Evolutionary conservation across 2,113 vertebrate species (phyloP).

Genomic region (Butastur rufipennis): DNA sequence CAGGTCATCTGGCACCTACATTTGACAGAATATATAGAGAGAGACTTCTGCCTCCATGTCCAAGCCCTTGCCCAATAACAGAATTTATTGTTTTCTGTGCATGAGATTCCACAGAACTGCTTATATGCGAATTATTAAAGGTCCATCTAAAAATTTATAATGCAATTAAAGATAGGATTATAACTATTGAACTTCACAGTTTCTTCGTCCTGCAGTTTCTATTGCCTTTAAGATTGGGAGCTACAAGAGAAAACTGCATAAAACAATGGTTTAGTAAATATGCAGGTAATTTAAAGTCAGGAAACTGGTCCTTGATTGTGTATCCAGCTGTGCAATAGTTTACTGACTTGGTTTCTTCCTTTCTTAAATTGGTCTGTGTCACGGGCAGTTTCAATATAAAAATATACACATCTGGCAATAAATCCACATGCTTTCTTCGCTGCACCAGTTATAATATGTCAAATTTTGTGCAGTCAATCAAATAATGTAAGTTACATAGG

Average conservation of each 20-base stretch:
- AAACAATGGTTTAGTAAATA: not conserved
- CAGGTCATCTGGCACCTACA: not conserved
- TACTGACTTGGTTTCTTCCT: slow-evolving; percentile 18
- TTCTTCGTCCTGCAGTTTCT: not conserved
- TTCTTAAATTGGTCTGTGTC: slow-evolving; percentile 14
- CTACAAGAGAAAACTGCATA: not conserved
- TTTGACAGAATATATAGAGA: not conserved
- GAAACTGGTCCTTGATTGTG: not conserved
- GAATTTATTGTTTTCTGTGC: not conserved
- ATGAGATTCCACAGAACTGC: not conserved
- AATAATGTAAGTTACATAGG: not conserved
- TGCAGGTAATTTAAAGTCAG: slow-evolving; percentile 1
- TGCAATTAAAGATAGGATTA: not conserved
- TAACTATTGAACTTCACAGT: not conserved
- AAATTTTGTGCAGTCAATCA: slow-evolving; percentile 34
- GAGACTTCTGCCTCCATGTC: not conserved
- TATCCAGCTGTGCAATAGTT: slow-evolving; percentile 6
- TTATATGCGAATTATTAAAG: not conserved
- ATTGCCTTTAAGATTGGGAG: not conserved
- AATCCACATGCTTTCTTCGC: not conserved
- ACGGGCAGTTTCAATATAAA: not conserved
- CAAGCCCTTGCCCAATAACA: not conserved
- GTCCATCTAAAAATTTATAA: not conserved
- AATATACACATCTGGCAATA: not conserved
- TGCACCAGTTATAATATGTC: not conserved